Evolutionary conservation across 2,888 invertebrate genomes (phyloP), one percentile per base, ranked within the genome.

Genomic region (Icerya purchasi): DNA sequence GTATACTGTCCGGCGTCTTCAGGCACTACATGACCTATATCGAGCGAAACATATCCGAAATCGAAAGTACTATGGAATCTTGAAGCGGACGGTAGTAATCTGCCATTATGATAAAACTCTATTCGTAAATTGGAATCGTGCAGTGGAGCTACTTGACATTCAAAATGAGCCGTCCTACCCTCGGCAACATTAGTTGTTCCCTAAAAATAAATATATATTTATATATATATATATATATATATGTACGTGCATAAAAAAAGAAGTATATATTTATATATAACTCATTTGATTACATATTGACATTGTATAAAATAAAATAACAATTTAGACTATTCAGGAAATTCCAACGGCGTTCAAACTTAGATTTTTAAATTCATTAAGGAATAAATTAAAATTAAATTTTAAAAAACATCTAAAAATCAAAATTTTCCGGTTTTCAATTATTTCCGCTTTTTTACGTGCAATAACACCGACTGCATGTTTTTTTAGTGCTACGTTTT

Each of bases 1-100:
- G 90, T 85, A 73, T 97, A 97, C 72, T 89, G 86, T 61, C 96
- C 97, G 62, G 89, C 89, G 72, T 98, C 97, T 75, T 93, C 93
- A 14, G 93, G 83, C 60, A 93, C 90, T 63, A 87, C 84, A 70
- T 94, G 91, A 65, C 85, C 82, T 69, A 98, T 91, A 74, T 96
- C 93, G 68, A 98, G 77, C 58, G 93, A 89, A 66, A 96, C 90
- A 68, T 94, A 96, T 67, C 97, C 97, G 76, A 97, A 96, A 75
- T 97, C 96, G 72, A 93, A 91, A 66, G 90, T 89, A 68, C 89
- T 88, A 73, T 91, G 91, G 82, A 90, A 91, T 68, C 91, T 80
- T 63, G 88, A 81, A 60, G 88, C 93, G 64, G 90, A 89, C 70
- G 85, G 86, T 69, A 93, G 75, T 58, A 91, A 88, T 71, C 89